Conservation (phyloP, 2,888 invertebrate genomes). For the Muschampia plurimacula region DNA sequence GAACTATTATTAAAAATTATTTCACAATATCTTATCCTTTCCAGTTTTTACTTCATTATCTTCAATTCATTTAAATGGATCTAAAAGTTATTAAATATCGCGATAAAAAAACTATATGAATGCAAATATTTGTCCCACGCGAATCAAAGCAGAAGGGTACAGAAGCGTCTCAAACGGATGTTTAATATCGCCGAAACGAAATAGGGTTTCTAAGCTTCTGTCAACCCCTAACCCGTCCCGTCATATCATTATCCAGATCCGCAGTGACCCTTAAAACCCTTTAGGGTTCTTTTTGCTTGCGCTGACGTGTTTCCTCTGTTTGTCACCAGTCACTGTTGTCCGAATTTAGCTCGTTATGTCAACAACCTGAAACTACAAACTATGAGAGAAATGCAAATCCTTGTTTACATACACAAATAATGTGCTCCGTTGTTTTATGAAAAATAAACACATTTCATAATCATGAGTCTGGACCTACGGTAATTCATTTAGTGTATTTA, state of each 20-base stretch:
- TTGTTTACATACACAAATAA: conserved; percentile 19
- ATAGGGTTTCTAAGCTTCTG: conserved; percentile 19
- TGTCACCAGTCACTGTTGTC: conserved; percentile 7
- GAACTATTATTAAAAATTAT: too few relatives aligned
- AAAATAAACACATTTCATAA: background rate
- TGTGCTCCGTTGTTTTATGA: background rate
- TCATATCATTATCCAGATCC: conserved; percentile 40
- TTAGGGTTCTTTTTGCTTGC: conserved; percentile 33
- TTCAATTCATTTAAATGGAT: too few relatives aligned
- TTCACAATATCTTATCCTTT: too few relatives aligned
- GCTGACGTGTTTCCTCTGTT: conserved; percentile 25
- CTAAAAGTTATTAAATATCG: too few relatives aligned
- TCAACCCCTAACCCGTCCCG: conserved; percentile 37
- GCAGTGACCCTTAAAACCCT: conserved; percentile 35
- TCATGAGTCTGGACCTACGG: background rate
- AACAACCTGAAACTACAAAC: conserved; percentile 16
- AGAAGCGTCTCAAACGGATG: conserved; percentile 10
- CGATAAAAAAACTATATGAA: background rate
- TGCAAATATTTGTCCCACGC: background rate
- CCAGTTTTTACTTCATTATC: too few relatives aligned
- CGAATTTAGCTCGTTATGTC: conserved; percentile 6
- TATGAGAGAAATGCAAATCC: conserved; percentile 8
- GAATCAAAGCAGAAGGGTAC: background rate
- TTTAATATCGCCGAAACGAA: conserved; percentile 21
- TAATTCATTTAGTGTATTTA: background rate